Evolutionary conservation across 2,797 vertebrate genomes (phyloP).

Genomic region (Morus bassanus): DNA sequence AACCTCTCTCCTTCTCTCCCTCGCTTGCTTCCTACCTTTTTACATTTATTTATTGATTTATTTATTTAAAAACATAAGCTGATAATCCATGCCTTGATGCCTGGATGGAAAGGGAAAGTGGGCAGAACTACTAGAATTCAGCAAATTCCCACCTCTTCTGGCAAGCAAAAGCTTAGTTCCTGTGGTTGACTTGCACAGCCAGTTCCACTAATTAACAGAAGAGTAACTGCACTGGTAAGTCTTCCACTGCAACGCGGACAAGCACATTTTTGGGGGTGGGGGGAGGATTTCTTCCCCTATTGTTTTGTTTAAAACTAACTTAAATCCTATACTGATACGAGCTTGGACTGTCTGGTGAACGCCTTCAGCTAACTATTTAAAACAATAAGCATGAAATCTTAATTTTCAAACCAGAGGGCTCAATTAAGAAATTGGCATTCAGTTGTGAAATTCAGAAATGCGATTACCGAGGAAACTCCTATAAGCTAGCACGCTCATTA

Average conservation of each 20-base stretch:
- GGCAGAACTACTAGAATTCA: slow-evolving; percentile 8
- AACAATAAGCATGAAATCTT: slow-evolving; percentile 47
- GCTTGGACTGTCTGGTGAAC: not conserved
- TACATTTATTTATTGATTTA: not conserved
- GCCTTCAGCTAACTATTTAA: slow-evolving; percentile 56
- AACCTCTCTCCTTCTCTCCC: slow-evolving; percentile 50
- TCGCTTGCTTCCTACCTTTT: slow-evolving; percentile 26
- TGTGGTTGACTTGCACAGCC: not conserved
- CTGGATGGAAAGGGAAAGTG: slow-evolving; percentile 30
- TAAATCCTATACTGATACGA: not conserved
- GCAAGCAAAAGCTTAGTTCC: not conserved
- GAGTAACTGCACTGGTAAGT: not conserved
- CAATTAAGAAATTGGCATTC: slow-evolving; percentile 50
- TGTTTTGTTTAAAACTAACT: slow-evolving; percentile 24
- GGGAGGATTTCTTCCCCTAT: not conserved
- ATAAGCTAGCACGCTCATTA: slow-evolving; percentile 35
- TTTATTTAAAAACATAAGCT: not conserved
- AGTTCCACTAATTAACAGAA: not conserved
- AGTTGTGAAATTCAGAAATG: slow-evolving; percentile 36
- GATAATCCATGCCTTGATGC: slow-evolving; percentile 16
- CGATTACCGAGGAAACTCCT: slow-evolving; percentile 26
- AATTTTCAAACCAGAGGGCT: slow-evolving; percentile 37
- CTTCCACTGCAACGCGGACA: not conserved
- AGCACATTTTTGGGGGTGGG: not conserved
- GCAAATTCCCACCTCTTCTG: not conserved